Evolutionary conservation across 2,888 invertebrate species (phyloP), one percentile per base, ranked within the genome.

Genomic region (Conus canariensis): DNA sequence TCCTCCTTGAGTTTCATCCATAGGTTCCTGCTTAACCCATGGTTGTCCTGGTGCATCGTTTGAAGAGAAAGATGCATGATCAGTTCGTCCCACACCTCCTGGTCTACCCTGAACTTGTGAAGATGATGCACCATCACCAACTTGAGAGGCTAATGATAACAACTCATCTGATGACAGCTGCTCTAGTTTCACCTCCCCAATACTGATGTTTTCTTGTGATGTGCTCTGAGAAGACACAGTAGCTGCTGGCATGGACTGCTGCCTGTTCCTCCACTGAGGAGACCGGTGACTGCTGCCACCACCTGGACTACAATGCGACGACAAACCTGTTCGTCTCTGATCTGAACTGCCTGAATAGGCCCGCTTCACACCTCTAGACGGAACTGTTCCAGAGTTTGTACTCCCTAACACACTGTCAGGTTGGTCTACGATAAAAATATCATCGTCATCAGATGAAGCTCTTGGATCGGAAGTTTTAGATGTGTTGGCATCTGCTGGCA

Each of bases 371-470:
- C 90, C 88, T n/a, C 86, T 67, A 22, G 60, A 64, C 82, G 90
- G 90, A 22, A 90, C 19, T 74, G 90, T 90, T 64, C 90, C 91
- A 45, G 56, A 64, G 88, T 90, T 91, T 86, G 89, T 87, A 80
- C 90, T 90, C 22, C 90, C 91, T 82, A 90, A 80, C 45, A 90
- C 90, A 80, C 85, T 88, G 59, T 89, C 90, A 56, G 90, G 83
- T 58, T 91, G 89, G 12, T 91, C 90, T 85, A 91, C 88, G 64
- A 91, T 90, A 64, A 91, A 74, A 45, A 91, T 89, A 59, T 91
- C 91, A 86, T 90, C 90, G 25, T 45, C 59, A 64, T 60, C 60
- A 59, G 80, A 59, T 5, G 85, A 85, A n/a, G 25, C 64, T 85
- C 60, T 60, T 85, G 85, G 22, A 22, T 85, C n/a, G n/a, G 59